A percentile compares a stretch with the other conserved stretches of the same genome.
Evolutionary conservation across 2,888 invertebrate genomes (phyloP).

Genomic region (Criorhina ranunculi): DNA sequence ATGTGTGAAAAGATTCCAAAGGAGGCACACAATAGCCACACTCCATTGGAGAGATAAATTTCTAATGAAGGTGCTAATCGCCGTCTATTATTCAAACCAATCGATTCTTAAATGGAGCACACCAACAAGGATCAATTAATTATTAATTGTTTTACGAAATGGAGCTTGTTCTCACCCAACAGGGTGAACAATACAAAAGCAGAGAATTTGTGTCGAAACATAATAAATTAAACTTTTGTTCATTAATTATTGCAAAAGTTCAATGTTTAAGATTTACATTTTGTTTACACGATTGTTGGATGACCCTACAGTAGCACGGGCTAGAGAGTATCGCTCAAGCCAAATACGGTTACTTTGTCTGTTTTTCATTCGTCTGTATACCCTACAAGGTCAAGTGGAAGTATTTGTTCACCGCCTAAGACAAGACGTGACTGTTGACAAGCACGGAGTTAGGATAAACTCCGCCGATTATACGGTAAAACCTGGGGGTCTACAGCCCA

Average conservation of each 20-base stretch:
- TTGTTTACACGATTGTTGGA: no score
- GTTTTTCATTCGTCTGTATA: no score
- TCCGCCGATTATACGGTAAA: no score
- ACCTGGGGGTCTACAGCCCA: no score
- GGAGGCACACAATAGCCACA: constrained; percentile 4
- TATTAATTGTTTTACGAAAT: constrained; percentile 29
- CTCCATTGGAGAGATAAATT: constrained; percentile 18
- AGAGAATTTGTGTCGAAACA: neutral
- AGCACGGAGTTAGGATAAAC: no score
- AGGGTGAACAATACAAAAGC: neutral
- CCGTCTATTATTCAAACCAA: constrained; percentile 48
- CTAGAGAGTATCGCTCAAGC: no score
- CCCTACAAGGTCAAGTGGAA: no score
- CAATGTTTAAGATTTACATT: no score
- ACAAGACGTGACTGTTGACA: no score
- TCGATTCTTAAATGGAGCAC: constrained; percentile 32
- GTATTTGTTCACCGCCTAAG: no score
- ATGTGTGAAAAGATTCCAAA: constrained; percentile 33
- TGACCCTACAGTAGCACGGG: no score
- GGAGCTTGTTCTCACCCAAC: neutral
- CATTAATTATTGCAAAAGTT: neutral
- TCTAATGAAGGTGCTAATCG: constrained; percentile 59
- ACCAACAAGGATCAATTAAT: constrained; percentile 13
- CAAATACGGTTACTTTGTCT: no score
- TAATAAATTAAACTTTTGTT: constrained; percentile 25